Evolutionary conservation across 35 echinoderm and acorn worm genomes (phyloP).

Genomic region (Lytechinus variegatus): DNA sequence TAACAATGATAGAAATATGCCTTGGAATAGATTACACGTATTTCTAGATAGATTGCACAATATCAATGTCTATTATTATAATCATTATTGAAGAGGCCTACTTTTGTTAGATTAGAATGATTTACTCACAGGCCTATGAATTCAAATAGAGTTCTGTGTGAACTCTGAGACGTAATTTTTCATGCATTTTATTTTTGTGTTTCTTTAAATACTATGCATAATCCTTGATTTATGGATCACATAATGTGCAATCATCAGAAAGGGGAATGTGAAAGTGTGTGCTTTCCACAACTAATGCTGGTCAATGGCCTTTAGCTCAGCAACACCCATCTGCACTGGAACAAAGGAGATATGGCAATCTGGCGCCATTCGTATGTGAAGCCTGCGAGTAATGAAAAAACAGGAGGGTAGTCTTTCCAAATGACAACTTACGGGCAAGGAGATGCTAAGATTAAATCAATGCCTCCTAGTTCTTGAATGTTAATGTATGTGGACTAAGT

Average conservation of each 20-base stretch:
- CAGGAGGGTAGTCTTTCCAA: background rate
- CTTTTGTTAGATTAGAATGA: too few relatives aligned
- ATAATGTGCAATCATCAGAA: background rate
- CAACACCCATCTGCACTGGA: background rate
- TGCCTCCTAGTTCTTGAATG: background rate
- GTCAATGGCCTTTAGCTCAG: constrained; percentile 5
- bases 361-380: background rate
- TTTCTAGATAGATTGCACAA: too few relatives aligned
- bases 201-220: background rate
- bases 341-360: background rate
- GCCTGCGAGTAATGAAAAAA: background rate
- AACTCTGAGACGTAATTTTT: too few relatives aligned
- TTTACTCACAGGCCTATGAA: too few relatives aligned
- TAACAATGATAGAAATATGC: too few relatives aligned
- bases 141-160: too few relatives aligned
- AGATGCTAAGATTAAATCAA: background rate
- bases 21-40: too few relatives aligned
- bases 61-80: too few relatives aligned
- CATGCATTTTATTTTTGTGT: background rate
- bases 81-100: too few relatives aligned
- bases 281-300: background rate
- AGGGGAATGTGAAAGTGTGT: background rate
- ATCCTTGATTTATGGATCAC: background rate
- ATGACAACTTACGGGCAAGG: background rate
- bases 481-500: background rate